Conservation (phyloP, 2,797 vertebrate species). For the Typhlichthys subterraneus region DNA sequence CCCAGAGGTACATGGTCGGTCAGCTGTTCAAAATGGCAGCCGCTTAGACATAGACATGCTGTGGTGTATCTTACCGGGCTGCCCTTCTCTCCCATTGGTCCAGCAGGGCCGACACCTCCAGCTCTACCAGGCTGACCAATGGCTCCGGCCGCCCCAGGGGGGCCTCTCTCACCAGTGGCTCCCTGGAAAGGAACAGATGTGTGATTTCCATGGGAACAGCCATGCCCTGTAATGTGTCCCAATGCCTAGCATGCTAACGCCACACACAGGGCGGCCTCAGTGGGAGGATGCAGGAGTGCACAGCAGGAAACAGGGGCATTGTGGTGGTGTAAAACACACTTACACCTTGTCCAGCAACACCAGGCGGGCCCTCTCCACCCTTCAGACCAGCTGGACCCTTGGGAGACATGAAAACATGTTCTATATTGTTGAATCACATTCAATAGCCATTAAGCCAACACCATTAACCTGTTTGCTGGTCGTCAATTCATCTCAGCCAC, state of each 20-base stretch:
- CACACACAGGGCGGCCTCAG: background rate
- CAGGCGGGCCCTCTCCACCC: slow-evolving; percentile 86
- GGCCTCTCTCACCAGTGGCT: slow-evolving; percentile 86
- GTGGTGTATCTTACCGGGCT: slow-evolving; percentile 80
- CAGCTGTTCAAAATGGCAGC: too few species aligned
- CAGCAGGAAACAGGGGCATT: background rate
- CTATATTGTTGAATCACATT: too few species aligned
- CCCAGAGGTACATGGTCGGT: too few species aligned
- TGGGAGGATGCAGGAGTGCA: background rate
- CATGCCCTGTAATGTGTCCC: slow-evolving; percentile 31
- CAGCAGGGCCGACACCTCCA: slow-evolving; percentile 80
- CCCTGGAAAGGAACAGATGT: slow-evolving; percentile 70
- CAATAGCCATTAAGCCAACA: too few species aligned
- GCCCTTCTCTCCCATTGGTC: slow-evolving; percentile 90
- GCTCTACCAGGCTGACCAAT: slow-evolving; percentile 89
- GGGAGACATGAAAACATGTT: slow-evolving; percentile 27
- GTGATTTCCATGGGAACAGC: slow-evolving; percentile 62
- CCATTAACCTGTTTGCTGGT: too few species aligned
- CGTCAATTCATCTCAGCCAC: too few species aligned
- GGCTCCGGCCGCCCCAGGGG: slow-evolving; percentile 84
- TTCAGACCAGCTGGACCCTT: slow-evolving; percentile 90
- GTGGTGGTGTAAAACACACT: slow-evolving; percentile 59
- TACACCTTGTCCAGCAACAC: slow-evolving; percentile 81
- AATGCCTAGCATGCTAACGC: slow-evolving; percentile 22
- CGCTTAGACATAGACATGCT: slow-evolving; percentile 11